Evolutionary conservation across 2,888 invertebrate genomes (phyloP).

Genomic region (Norana najaformis): DNA sequence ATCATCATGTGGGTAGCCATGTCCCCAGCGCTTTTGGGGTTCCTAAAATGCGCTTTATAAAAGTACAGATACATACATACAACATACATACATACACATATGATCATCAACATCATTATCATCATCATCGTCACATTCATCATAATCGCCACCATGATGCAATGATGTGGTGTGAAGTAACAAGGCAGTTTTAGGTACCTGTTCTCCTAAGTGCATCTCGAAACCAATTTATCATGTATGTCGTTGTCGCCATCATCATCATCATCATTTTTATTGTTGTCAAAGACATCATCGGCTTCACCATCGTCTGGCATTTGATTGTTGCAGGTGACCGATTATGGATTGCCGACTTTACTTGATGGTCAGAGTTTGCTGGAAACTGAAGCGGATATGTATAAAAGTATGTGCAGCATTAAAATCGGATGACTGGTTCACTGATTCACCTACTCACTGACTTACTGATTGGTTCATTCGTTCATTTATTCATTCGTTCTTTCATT

Average conservation of each 20-base stretch:
- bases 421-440: neutral
- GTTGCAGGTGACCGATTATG: constrained; percentile 79
- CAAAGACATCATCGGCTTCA: neutral
- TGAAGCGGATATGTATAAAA: constrained; percentile 42
- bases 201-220: too few species aligned
- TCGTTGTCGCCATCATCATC: neutral
- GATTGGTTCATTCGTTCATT: neutral
- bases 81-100: too few species aligned
- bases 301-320: neutral
- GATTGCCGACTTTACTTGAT: constrained; percentile 67
- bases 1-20: too few species aligned
- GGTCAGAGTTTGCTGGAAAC: constrained; percentile 66
- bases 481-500: neutral
- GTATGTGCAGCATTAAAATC: constrained; percentile 32
- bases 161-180: too few species aligned
- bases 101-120: too few species aligned
- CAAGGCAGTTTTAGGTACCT: too few species aligned
- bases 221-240: too few species aligned
- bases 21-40: too few species aligned
- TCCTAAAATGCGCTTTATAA: too few species aligned
- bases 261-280: neutral
- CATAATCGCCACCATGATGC: neutral
- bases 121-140: neutral
- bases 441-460: neutral
- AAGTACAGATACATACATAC: too few species aligned